Base-by-base conservation (phyloP, 1,140 invertebrate species). In the Aporrectodea caliginosa region DNA sequence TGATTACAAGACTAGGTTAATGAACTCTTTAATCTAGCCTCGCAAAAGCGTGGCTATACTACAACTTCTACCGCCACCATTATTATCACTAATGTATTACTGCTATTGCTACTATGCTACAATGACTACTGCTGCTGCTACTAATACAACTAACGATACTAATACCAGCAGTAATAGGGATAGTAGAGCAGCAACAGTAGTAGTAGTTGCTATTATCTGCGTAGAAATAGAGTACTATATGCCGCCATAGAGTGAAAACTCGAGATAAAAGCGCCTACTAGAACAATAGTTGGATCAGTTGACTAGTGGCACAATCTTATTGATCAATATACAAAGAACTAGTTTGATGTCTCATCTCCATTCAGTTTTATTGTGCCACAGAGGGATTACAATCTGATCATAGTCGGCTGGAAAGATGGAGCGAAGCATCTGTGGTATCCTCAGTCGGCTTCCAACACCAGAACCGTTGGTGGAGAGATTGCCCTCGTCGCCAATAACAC, bases 321-420 rank as follows among this genome's bases (percentile, higher is more conserved):
- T 58, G 22, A 58, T 22, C 6, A 58, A 58, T 12, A 58, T 58
- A 58, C 43, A 58, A 12, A 6, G 43, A 58, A 22, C 6, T 12
- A 58, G 43, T 58, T 58, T 58, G 6, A 58, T 22, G 6, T 58
- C 22, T 12, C 22, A 58, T 12, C 6, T 58, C 22, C 6, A 58
- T 12, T 6, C 43, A 58, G 6, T 58, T 12, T 58, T 58, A 22
- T 58, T 58, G 43, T 58, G 43, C 22, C 43, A 22, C 22, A 58
- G 43, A 22, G 43, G 6, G 43, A 58, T 58, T 58, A 58, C 43
- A 95, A 95, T 85, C 92, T 95, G 0, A 93, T 98, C 43, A 95
- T 95, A 84, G 78, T 82, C 2, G 78, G 76, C 31, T 82, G 81
- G 81, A 69, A 35, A 22, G 32, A 79, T 22, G 81, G 81, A 0